Conservation (phyloP, 2,113 vertebrate species). For the Daboia siamensis region DNA sequence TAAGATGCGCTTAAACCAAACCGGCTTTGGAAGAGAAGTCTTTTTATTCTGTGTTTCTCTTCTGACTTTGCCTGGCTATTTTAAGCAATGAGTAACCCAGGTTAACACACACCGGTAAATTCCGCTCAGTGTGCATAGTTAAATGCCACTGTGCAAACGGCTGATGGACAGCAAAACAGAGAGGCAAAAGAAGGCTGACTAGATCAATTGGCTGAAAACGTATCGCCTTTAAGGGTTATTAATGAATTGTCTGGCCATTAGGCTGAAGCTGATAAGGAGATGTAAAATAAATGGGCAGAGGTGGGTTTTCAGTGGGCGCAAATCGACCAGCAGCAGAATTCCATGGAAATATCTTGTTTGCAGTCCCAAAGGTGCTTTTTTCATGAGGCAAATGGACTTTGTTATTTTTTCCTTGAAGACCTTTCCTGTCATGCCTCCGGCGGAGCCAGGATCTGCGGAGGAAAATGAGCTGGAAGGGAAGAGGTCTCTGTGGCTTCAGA, state of each 20-base stretch:
- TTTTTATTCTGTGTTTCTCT: not conserved
- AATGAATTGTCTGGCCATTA: not conserved
- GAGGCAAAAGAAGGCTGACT: not conserved
- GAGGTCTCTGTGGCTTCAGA: too few relatives aligned
- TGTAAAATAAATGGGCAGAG: not conserved
- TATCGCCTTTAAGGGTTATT: slow-evolving; percentile 9
- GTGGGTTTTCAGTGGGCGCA: not conserved
- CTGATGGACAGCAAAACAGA: not conserved
- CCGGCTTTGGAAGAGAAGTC: not conserved
- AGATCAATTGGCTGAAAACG: not conserved
- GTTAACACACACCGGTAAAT: not conserved
- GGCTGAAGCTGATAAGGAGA: slow-evolving; percentile 9
- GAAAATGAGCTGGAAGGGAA: too few relatives aligned
- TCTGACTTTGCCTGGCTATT: not conserved
- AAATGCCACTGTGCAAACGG: not conserved
- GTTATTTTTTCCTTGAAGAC: too few relatives aligned
- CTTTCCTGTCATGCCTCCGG: too few relatives aligned
- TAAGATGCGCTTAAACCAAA: not conserved
- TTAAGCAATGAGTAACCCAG: not conserved
- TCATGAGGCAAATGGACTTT: too few relatives aligned
- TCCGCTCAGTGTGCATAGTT: not conserved
- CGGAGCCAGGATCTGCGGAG: too few relatives aligned
- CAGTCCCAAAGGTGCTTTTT: too few relatives aligned
- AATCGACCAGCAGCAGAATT: not conserved
- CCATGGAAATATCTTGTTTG: not conserved